These are phyloP conservation scores for Enteromius treurensis DNA, from an alignment of 2,797 vertebrate species.

Conservation along the genomic window DNA sequence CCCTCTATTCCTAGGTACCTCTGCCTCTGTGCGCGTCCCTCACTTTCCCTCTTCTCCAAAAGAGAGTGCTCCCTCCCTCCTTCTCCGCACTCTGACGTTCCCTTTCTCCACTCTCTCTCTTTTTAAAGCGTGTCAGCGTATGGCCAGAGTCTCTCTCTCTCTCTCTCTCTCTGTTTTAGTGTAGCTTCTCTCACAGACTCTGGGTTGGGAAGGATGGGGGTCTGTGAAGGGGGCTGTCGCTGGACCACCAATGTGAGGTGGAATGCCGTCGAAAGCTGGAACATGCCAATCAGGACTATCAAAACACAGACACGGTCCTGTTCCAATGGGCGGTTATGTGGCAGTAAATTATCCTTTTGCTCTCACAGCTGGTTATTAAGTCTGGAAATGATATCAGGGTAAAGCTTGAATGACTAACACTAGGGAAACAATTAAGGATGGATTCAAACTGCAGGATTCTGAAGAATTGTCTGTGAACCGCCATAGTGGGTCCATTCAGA, in stretches of 20 bases:
- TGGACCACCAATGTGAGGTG: constrained; percentile 77
- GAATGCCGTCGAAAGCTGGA: constrained; percentile 36
- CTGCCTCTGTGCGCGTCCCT: constrained; percentile 44
- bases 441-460: neutral
- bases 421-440: neutral
- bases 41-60: constrained; percentile 63
- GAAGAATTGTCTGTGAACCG: neutral
- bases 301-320: neutral
- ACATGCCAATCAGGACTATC: neutral
- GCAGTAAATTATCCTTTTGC: neutral
- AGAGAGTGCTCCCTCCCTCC: constrained; percentile 71
- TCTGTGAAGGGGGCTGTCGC: constrained; percentile 75
- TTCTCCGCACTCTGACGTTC: constrained; percentile 74
- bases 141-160: constrained; percentile 77
- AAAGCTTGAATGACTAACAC: neutral
- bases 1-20: constrained; percentile 58
- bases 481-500: neutral
- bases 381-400: neutral
- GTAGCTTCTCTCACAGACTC: constrained; percentile 53
- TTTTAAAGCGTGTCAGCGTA: constrained; percentile 54
- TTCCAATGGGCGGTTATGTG: neutral
- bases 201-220: constrained; percentile 56
- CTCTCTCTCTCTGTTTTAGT: constrained; percentile 70
- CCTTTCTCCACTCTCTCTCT: constrained; percentile 66
- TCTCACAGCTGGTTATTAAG: constrained; percentile 15